These are phyloP conservation scores for Lochmaea capreae DNA, from an alignment of 2,888 invertebrate genomes.

Conservation along the genomic window DNA sequence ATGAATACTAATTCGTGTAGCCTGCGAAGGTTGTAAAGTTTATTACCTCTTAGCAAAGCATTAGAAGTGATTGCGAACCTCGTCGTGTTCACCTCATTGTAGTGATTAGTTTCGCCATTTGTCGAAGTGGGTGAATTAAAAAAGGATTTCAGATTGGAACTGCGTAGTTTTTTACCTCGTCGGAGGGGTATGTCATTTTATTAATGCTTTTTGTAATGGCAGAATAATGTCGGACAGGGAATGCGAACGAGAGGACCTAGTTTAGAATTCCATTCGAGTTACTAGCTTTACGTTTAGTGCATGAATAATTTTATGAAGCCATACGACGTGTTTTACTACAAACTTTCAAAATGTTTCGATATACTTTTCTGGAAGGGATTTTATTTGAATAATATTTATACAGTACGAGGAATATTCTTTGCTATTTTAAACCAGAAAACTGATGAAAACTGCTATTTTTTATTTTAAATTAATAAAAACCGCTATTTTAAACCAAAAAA, in stretches of 20 bases:
- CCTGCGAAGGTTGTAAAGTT: slow-evolving; percentile 58
- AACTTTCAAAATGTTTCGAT: slow-evolving; percentile 32
- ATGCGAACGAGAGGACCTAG: slow-evolving; percentile 30
- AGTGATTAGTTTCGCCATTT: slow-evolving; percentile 46
- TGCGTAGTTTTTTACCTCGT: slow-evolving; percentile 47
- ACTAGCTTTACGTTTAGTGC: slow-evolving; percentile 34
- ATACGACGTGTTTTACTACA: slow-evolving; percentile 31
- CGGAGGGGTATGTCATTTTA: slow-evolving; percentile 47
- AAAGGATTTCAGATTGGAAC: slow-evolving; percentile 48
- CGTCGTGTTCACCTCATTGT: slow-evolving; percentile 49
- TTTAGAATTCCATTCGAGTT: slow-evolving; percentile 39
- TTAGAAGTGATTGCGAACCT: slow-evolving; percentile 60
- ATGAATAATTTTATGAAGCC: slow-evolving; percentile 38
- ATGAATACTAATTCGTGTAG: slow-evolving; percentile 62
- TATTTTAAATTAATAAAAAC: no score
- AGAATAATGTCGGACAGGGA: slow-evolving; percentile 31
- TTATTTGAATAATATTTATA: background rate
- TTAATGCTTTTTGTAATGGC: slow-evolving; percentile 38
- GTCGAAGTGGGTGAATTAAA: slow-evolving; percentile 40
- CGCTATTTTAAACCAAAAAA: no score
- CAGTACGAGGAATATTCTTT: no score
- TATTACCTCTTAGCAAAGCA: slow-evolving; percentile 64
- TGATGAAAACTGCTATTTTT: no score
- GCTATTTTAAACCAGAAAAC: no score
- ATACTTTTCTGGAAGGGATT: background rate